A percentile compares a stretch with the other conserved stretches of the same genome.
These are phyloP conservation scores for Synanthedon vespiformis DNA, from an alignment of 2,888 invertebrate genomes.

Conservation along the genomic window DNA sequence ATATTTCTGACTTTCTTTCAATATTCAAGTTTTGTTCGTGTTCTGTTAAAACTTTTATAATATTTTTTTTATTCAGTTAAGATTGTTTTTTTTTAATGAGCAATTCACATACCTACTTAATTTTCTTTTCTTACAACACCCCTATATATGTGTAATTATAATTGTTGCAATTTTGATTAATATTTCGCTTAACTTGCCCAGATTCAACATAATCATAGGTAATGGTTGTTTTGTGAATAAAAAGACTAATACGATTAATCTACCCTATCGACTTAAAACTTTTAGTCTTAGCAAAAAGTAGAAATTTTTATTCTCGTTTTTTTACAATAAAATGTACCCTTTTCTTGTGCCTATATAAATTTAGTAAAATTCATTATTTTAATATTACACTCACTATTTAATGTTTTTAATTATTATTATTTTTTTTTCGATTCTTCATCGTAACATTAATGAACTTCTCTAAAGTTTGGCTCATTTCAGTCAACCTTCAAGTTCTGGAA, in stretches of 20 bases:
- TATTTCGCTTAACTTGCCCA: neutral
- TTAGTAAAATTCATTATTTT: constrained; percentile 28
- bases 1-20: too few species aligned
- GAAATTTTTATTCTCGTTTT: constrained; percentile 26
- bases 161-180: neutral
- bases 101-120: neutral
- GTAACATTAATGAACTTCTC: constrained; percentile 43
- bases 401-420: constrained; percentile 5
- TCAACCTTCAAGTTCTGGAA: constrained; percentile 56
- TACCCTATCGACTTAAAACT: constrained; percentile 14
- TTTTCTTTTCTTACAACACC: neutral
- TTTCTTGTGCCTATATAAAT: constrained; percentile 29
- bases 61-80: too few species aligned
- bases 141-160: neutral
- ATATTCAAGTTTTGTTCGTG: too few species aligned
- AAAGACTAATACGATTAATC: neutral
- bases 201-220: neutral
- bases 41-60: too few species aligned
- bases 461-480: constrained; percentile 51
- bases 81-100: neutral
- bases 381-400: neutral
- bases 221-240: neutral
- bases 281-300: constrained; percentile 33
- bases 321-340: constrained; percentile 35
- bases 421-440: constrained; percentile 27